Conservation (phyloP, 2,797 vertebrate species). For the Hypotaenidia philippensis region DNA sequence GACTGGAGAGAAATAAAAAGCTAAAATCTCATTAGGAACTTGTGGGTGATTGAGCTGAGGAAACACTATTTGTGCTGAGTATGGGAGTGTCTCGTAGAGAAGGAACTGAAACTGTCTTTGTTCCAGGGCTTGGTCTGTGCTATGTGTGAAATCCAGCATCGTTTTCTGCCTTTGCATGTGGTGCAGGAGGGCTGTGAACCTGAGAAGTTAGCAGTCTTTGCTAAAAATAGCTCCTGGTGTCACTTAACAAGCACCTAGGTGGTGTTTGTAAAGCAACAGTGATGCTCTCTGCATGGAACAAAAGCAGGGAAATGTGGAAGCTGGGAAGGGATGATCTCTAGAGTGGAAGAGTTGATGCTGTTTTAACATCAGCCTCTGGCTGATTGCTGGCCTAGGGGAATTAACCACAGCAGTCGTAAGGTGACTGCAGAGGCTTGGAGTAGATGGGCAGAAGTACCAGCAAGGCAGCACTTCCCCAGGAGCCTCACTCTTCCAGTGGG, state of each 20-base stretch:
- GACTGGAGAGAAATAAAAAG: not conserved
- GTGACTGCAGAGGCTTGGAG: not conserved
- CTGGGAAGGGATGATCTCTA: not conserved
- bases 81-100: not conserved
- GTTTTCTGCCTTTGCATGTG: not conserved
- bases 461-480: not conserved
- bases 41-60: not conserved
- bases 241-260: not conserved
- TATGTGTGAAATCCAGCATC: rapidly evolving
- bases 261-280: not conserved
- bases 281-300: rapidly evolving
- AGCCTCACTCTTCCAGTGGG: rapidly evolving
- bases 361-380: not conserved
- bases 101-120: not conserved
- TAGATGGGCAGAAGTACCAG: not conserved
- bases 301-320: not conserved
- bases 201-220: not conserved
- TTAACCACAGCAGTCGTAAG: not conserved
- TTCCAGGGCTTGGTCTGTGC: rapidly evolving
- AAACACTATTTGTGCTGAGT: not conserved
- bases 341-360: not conserved
- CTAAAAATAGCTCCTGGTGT: not conserved
- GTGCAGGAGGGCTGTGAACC: not conserved
- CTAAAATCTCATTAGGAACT: not conserved
- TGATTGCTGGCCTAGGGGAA: not conserved